Conservation (phyloP, 2,113 vertebrate genomes). For the Spilogale gracilis region DNA sequence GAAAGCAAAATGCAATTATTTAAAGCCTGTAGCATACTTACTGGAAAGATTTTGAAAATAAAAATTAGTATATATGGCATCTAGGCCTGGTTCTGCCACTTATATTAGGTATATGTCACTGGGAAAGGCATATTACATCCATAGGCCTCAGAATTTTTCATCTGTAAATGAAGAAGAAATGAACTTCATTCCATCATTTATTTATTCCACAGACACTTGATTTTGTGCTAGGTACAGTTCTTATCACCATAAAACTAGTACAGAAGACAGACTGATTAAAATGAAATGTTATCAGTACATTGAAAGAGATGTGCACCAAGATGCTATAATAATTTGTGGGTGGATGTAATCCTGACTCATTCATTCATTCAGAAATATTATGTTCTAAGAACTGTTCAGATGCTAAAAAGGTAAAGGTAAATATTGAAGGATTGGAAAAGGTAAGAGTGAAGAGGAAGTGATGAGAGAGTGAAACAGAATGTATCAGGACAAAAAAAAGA, state of each 20-base stretch:
- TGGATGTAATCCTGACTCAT: constrained; percentile 9
- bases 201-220: constrained; percentile 15
- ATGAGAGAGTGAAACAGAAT: background rate
- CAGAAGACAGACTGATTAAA: constrained; percentile 16
- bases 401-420: background rate
- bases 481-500: background rate
- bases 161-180: constrained; percentile 20
- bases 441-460: background rate
- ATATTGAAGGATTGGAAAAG: background rate
- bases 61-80: background rate
- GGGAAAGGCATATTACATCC: background rate
- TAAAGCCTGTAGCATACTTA: background rate
- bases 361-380: background rate
- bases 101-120: background rate
- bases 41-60: background rate
- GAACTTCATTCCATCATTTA: background rate
- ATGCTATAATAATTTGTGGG: background rate
- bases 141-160: background rate
- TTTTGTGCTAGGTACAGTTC: background rate
- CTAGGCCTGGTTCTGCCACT: background rate
- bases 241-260: constrained; percentile 22
- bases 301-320: background rate
- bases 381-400: background rate
- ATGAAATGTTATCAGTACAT: background rate
- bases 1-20: background rate